phyloP scores from a whole-genome alignment of 2,113 vertebrate genomes.

The Ranitomeya variabilis region DNA sequence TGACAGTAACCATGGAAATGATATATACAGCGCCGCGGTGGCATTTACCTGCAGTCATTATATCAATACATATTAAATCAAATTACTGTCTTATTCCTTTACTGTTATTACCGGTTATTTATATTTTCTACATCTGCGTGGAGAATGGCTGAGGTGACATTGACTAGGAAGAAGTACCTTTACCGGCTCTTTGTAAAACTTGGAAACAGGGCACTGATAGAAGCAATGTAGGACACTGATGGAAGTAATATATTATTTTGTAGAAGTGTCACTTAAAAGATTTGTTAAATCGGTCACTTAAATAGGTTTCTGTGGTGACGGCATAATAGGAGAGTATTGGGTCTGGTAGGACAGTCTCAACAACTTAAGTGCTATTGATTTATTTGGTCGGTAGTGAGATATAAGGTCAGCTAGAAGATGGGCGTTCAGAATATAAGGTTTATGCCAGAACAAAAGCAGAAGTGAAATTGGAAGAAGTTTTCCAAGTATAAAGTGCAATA shows the following conservation, averaged over 20 bases:
- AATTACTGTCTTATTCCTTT: constrained; percentile 37
- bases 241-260: background rate
- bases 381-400: background rate
- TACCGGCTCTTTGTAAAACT: background rate
- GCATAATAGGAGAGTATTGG: background rate
- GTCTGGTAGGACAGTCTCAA: background rate
- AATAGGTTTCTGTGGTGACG: background rate
- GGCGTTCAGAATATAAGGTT: background rate
- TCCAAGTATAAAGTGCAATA: background rate
- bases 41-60: constrained; percentile 50
- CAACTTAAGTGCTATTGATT: background rate
- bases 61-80: constrained; percentile 45
- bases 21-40: constrained; percentile 30
- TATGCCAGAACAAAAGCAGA: background rate
- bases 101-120: constrained; percentile 40
- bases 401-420: background rate
- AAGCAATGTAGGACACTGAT: background rate
- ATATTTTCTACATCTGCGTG: constrained; percentile 8
- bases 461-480: background rate
- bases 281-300: background rate
- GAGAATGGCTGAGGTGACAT: constrained; percentile 14
- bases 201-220: background rate
- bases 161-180: background rate
- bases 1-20: constrained; percentile 55
- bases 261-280: background rate